Evolutionary conservation across 2,888 invertebrate species (phyloP), one percentile per base, ranked within the genome.

Genomic region (Lithosia quadra): DNA sequence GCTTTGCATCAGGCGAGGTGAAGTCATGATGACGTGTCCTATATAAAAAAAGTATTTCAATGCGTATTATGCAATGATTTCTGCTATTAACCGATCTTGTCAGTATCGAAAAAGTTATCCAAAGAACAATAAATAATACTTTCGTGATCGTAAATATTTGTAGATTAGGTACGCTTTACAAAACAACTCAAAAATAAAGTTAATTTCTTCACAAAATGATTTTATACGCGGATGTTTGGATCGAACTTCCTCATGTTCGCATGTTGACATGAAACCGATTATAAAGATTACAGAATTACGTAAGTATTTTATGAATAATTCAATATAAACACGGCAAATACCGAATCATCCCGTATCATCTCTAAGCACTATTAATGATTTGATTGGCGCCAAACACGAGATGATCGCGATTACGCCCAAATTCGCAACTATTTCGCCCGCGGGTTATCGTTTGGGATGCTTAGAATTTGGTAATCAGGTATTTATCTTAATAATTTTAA

Each of bases 231-330:
- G 34, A 65, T 70, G 61, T 71, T 79, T 67, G 60, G 72, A 74
- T 81, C 62, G 34, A 63, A 60, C 73, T 75, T 74, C 70, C 72
- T 67, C 34, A 68, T 72, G 76, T 69, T 64, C 53, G 83, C 84
- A 73, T 81, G 84, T 72, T 69, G 67, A 69, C 71, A 74, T 72
- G 75, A 76, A 74, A 58, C 68, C 49, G 21, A 53, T n/a, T 49
- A 49, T 9, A 49, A 49, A 34, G 49, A 33, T 60, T 68, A 64
- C 67, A 71, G 64, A 68, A 71, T 84, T 84, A 78, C 83, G 72
- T 78, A 84, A 84, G 71, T 13, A 56, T 65, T 70, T 63, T 62
- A 77, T 78, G 76, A 80, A 76, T 83, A 75, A 82, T 82, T 71
- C 84, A 82, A 69, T 72, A 77, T 75, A 77, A 81, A 78, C 72